Evolutionary conservation across 2,797 vertebrate genomes (phyloP).

Genomic region (Esox lucius): DNA sequence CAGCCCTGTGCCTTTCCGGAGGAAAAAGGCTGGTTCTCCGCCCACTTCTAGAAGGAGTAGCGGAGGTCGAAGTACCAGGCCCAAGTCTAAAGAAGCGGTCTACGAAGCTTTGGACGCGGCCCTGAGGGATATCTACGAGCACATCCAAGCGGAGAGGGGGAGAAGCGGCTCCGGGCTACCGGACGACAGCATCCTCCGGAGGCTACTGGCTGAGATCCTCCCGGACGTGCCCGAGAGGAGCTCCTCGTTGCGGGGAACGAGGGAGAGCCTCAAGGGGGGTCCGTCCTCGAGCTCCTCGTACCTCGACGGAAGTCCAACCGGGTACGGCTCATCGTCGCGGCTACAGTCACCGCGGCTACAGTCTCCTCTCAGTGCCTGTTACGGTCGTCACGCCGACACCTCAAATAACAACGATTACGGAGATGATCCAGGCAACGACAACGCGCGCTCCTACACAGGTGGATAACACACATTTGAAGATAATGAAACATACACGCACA

Average conservation of each 20-base stretch:
- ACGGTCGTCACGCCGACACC: constrained; percentile 77
- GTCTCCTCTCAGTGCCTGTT: constrained; percentile 72
- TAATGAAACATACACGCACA: too few species aligned
- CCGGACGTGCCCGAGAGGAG: constrained; percentile 93
- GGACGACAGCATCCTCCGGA: constrained; percentile 90
- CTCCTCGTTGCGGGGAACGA: constrained; percentile 84
- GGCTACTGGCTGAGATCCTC: constrained; percentile 92
- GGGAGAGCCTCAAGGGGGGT: constrained; percentile 62
- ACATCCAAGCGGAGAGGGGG: constrained; percentile 92
- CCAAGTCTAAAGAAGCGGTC: constrained; percentile 88
- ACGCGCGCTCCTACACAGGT: constrained; percentile 89
- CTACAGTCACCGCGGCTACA: constrained; percentile 85
- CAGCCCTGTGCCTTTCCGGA: constrained; percentile 98
- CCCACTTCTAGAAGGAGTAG: constrained; percentile 72
- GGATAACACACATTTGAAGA: constrained; percentile 56
- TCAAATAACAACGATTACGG: constrained; percentile 78
- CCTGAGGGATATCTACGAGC: constrained; percentile 94
- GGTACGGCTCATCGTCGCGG: constrained; percentile 75
- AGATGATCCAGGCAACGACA: constrained; percentile 78
- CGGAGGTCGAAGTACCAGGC: constrained; percentile 70
- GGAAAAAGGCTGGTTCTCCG: constrained; percentile 86
- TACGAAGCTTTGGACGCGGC: constrained; percentile 94
- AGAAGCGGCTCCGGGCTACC: constrained; percentile 81
- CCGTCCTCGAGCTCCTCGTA: constrained; percentile 55
- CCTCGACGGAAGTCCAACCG: constrained; percentile 70